Conservation (phyloP, 2,113 vertebrate species). For the Nibea albiflora region DNA sequence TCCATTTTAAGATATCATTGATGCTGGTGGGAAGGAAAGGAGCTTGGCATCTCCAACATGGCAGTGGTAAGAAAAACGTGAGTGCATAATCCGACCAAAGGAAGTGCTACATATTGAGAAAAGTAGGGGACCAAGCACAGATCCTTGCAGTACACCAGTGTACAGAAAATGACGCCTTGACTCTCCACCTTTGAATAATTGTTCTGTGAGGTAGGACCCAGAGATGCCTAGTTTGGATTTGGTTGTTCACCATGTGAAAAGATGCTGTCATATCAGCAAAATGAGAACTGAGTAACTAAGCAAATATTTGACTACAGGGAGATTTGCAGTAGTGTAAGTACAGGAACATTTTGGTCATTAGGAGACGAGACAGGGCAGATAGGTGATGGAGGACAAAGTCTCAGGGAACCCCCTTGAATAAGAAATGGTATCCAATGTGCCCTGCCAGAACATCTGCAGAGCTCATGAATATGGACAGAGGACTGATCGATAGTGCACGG, state of each 20-base stretch:
- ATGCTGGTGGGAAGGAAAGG: background rate
- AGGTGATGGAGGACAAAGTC: background rate
- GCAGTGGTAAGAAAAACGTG: background rate
- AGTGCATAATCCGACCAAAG: background rate
- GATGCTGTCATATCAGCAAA: background rate
- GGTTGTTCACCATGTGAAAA: background rate
- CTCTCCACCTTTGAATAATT: background rate
- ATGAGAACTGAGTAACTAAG: background rate
- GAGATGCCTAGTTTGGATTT: background rate
- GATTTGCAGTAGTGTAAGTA: background rate
- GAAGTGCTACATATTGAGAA: background rate
- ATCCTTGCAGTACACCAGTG: background rate
- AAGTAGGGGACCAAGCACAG: background rate
- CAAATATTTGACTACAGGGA: conserved; percentile 27
- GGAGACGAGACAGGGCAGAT: conserved; percentile 10
- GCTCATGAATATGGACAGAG: conserved; percentile 54
- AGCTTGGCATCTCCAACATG: background rate
- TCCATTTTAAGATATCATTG: background rate
- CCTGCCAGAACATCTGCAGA: conserved; percentile 28
- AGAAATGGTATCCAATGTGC: conserved; percentile 9
- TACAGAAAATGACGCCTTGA: background rate
- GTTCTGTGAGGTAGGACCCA: background rate
- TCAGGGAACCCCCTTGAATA: conserved; percentile 12
- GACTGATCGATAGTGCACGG: conserved; percentile 41
- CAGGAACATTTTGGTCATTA: conserved; percentile 4